Evolutionary conservation across 2,888 invertebrate genomes (phyloP), one percentile per base, ranked within the genome.

Genomic region (Halocaridina rubra): DNA sequence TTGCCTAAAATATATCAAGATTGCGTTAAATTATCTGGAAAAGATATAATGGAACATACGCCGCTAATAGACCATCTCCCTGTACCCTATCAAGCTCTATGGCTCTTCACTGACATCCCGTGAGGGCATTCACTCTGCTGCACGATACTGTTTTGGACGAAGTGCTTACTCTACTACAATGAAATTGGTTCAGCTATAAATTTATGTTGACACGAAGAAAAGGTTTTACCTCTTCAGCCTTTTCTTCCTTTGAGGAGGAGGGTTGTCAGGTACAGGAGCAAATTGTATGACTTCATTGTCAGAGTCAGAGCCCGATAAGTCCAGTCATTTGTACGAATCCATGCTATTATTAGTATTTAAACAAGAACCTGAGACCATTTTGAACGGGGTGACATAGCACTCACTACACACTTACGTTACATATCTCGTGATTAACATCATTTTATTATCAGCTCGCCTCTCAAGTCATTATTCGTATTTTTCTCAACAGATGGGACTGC

Each of bases 251-350:
- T 61, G 80, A 13, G 69, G 77, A 13, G 82, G 82, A 8, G 32
- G 75, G 13, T 67, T 67, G 19, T 69, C 77, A 13, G 69, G 77
- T n/a, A 72, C 33, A 4, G 82, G 77, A 3, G 78, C 69, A 7
- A 82, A 61, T 4, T 82, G 82, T 32, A 82, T 57, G 0, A 61
- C 72, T 30, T 82, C 82, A 24, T 71, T 71, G 13, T 72, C 82
- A 0, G 82, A 82, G 57, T 82, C 82, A n/a, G 82, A 78, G 27
- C 82, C 77, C 0, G 82, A 82, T 8, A 82, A 39, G 71, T 82
- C 82, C 46, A 82, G 46, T 33, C 77, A 78, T 72, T 82, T 82
- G 78, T 82, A 82, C 33, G 78, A 29, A 57, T 76, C 76, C 76
- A 30, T 74, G 10, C 32, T n/a, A 30, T 39, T 61, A 33, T 32